phyloP scores from a whole-genome alignment of 2,113 vertebrate species.

The Gymnorhina tibicen region DNA sequence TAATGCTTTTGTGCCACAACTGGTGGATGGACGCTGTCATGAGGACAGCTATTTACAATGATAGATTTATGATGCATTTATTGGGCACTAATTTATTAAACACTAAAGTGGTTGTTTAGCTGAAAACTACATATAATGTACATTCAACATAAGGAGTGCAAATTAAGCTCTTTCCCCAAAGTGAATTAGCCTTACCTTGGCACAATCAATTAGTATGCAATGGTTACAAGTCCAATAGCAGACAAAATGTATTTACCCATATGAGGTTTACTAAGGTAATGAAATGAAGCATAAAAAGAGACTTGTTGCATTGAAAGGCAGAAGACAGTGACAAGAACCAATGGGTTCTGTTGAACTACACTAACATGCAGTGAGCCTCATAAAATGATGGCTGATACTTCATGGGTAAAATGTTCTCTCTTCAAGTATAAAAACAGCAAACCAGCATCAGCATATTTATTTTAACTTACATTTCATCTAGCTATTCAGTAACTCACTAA shows the following conservation, averaged over 20 bases:
- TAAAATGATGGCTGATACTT: not conserved
- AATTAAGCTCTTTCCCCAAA: constrained; percentile 48
- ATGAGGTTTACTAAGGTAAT: not conserved
- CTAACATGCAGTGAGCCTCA: not conserved
- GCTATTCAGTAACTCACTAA: not conserved
- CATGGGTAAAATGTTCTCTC: not conserved
- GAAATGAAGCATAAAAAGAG: not conserved
- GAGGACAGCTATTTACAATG: constrained; percentile 42
- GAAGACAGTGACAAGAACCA: not conserved
- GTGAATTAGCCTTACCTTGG: constrained; percentile 47
- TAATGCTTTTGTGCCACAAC: constrained; percentile 9
- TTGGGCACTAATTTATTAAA: constrained; percentile 46
- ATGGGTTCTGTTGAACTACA: not conserved
- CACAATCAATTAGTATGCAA: constrained; percentile 16
- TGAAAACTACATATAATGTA: constrained; percentile 41
- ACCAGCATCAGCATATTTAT: not conserved
- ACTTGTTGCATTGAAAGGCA: not conserved
- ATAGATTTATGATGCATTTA: constrained; percentile 57
- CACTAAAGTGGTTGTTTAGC: constrained; percentile 60
- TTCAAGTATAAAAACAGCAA: not conserved
- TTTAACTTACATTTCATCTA: not conserved
- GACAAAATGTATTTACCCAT: constrained; percentile 64
- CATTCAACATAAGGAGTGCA: not conserved
- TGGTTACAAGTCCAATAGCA: constrained; percentile 62
- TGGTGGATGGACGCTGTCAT: constrained; percentile 23